These are phyloP conservation scores for Callyntrura sp. DNA, from an alignment of 2,888 invertebrate genomes.

Conservation along the genomic window DNA sequence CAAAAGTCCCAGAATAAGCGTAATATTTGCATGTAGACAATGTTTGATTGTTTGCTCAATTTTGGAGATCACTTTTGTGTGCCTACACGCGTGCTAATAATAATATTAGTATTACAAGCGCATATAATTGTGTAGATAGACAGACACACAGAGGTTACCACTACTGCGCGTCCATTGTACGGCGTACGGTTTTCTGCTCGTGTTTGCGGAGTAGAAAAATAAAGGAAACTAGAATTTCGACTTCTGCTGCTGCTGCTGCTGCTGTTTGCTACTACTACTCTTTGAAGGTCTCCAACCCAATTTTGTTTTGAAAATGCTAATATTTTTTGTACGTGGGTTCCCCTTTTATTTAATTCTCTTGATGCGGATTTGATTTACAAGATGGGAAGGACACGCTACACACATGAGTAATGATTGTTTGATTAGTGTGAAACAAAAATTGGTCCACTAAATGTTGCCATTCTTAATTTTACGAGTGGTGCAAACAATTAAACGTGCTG, in stretches of 20 bases:
- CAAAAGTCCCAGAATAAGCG: not conserved
- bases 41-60: conserved; percentile 35
- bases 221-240: not conserved
- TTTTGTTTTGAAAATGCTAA: not conserved
- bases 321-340: not conserved
- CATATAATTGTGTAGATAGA: too few species aligned
- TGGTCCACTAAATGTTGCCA: not conserved
- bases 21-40: not conserved
- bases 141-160: not conserved
- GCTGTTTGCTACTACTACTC: not conserved
- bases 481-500: not conserved
- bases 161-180: too few species aligned
- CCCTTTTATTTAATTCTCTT: not conserved
- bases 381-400: not conserved
- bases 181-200: not conserved
- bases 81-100: not conserved
- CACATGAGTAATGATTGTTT: not conserved
- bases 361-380: not conserved
- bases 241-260: not conserved
- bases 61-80: not conserved
- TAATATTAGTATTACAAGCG: not conserved
- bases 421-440: conserved; percentile 4
- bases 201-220: not conserved
- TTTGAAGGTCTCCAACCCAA: not conserved
- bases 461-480: not conserved